Evolutionary conservation across 30 jellyfish, hydroid and myxozoan species (phyloP).

Genomic region (Turritopsis rubra): DNA sequence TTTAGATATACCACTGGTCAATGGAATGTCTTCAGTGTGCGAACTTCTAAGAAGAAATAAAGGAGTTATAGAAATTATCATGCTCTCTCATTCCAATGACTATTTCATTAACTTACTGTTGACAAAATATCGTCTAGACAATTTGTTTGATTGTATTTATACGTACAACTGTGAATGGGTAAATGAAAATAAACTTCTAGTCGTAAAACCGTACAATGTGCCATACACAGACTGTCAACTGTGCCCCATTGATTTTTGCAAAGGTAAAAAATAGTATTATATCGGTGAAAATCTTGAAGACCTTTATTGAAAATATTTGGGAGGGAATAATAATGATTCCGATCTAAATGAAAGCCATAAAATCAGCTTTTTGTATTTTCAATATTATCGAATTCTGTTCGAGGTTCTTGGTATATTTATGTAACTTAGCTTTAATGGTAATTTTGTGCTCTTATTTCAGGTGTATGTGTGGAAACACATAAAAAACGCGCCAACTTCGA

Average conservation of each 20-base stretch:
- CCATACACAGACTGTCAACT: conserved; percentile 22
- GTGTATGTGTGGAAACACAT: conserved; percentile 16
- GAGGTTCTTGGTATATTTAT: no score
- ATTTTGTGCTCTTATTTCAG: conserved; percentile 7
- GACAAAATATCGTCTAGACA: conserved; percentile 7
- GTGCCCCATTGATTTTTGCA: conserved; percentile 50
- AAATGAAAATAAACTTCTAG: conserved; percentile 25
- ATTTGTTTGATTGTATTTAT: conserved; percentile 10
- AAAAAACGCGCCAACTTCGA: conserved; percentile 13
- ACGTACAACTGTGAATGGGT: conserved; percentile 48
- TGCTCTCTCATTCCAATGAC: conserved; percentile 47
- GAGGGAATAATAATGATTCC: no score
- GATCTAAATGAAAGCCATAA: no score
- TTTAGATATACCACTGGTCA: conserved; percentile 8
- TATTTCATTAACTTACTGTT: conserved; percentile 42
- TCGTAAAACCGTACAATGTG: conserved; percentile 29
- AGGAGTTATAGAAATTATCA: conserved; percentile 21
- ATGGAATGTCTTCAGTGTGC: conserved; percentile 12
- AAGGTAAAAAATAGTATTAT: no score
- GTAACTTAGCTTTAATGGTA: background rate
- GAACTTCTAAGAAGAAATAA: background rate
- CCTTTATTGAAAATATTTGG: no score
- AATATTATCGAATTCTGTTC: no score
- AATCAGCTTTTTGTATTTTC: no score
- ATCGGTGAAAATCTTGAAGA: no score